A percentile compares a stretch with the other conserved stretches of the same genome.
These are phyloP conservation scores for Jordanella pulchra DNA, from an alignment of 2,797 vertebrate species.

Conservation along the genomic window DNA sequence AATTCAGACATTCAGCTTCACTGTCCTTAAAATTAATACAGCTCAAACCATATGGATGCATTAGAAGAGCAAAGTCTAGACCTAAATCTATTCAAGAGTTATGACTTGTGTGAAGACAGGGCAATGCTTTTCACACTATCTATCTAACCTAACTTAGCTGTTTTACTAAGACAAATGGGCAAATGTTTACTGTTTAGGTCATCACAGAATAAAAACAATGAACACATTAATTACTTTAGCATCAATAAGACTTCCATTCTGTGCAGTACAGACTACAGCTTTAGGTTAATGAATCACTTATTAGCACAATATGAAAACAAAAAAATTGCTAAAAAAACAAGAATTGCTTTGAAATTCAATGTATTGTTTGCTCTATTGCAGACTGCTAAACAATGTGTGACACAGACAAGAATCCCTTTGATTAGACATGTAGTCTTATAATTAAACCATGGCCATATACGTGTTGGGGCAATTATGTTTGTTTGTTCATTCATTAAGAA, in stretches of 20 bases:
- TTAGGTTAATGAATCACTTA: background rate
- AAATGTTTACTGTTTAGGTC: background rate
- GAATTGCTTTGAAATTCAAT: background rate
- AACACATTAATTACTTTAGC: background rate
- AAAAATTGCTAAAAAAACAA: background rate
- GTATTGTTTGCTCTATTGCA: background rate
- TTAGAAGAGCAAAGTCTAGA: background rate
- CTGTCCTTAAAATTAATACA: background rate
- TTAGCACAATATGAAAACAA: background rate
- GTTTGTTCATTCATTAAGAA: constrained; percentile 71
- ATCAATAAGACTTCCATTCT: background rate
- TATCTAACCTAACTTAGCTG: background rate
- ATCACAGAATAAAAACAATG: background rate
- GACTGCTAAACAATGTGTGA: background rate
- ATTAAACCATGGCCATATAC: constrained; percentile 23
- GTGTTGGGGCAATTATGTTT: constrained; percentile 1
- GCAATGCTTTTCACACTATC: too few species aligned
- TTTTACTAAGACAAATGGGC: background rate
- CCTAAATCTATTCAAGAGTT: background rate
- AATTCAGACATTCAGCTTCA: background rate
- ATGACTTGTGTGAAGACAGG: background rate
- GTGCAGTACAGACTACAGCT: background rate
- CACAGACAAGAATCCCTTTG: background rate
- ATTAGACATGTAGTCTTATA: background rate
- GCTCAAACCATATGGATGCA: background rate